Evolutionary conservation across 2,113 vertebrate genomes (phyloP), one percentile per base, ranked within the genome.

Genomic region (Donacobius atricapilla): DNA sequence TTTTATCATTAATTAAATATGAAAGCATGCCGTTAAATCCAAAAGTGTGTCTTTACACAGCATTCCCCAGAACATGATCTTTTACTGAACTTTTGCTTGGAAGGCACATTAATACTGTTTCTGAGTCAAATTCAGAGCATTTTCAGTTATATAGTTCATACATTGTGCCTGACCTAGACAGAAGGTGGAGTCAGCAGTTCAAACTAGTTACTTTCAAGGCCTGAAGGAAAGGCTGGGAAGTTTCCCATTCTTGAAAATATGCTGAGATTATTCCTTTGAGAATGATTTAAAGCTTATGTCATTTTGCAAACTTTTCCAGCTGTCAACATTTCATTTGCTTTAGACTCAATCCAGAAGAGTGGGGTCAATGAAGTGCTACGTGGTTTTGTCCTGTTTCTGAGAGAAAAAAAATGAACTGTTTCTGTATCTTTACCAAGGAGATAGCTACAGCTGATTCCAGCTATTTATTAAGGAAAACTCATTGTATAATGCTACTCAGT

Each of bases 221-320:
- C 28, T 53, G 56, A 79, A 77, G 66, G 19, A 75, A 91, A 90
- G 72, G 64, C 80, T 95, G 95, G 48, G 94, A 96, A 94, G 69
- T 50, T 93, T 95, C 86, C 86, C 94, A 96, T 96, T 96, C 96
- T 96, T 96, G 95, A 96, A 97, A 96, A 95, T 79, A 95, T 82
- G 95, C 88, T 79, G 60, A 82, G 83, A 51, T 73, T 65, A 81
- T 75, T 96, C 94, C 95, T 84, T 61, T 31, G 86, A 80, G 96
- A 96, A 72, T 65, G 40, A 90, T 93, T 92, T 96, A 86, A 96
- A 96, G 87, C 88, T 94, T 94, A 96, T 60, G 90, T 94, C 79
- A 95, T 93, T 87, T 50, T 82, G 86, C 50, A 94, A 96, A 96
- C 80, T 68, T 82, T 83, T 90, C 90, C 92, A 96, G 93, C 92